Evolutionary conservation across 1,140 invertebrate species (phyloP).

Genomic region (Penaeus chinensis): DNA sequence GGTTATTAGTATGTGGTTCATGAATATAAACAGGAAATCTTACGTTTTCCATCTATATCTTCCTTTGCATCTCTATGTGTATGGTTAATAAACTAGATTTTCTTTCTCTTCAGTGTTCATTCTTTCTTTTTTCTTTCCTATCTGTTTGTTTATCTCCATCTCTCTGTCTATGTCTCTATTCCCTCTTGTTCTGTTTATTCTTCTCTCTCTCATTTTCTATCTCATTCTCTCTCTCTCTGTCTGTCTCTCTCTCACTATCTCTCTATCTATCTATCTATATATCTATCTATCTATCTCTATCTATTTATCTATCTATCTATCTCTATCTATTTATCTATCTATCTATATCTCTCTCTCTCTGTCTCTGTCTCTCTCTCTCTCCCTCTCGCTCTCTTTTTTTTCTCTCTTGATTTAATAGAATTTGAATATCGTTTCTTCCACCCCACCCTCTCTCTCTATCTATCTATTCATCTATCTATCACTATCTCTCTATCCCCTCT

Average conservation of each 20-base stretch:
- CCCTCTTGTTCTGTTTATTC: background rate
- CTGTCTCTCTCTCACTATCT: background rate
- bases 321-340: slow-evolving; percentile 1
- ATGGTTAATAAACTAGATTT: too few relatives aligned
- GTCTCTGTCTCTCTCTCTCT: slow-evolving; percentile 10
- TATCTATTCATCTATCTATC: background rate
- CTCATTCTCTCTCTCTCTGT: background rate
- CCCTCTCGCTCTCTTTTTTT: background rate
- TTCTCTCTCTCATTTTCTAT: background rate
- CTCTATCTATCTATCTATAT: background rate
- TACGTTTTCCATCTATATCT: too few relatives aligned
- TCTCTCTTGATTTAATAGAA: too few relatives aligned
- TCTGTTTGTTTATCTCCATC: background rate
- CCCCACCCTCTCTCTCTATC: background rate
- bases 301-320: background rate
- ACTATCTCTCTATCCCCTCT: background rate
- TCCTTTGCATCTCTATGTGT: too few relatives aligned
- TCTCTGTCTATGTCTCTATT: background rate
- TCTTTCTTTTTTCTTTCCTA: background rate
- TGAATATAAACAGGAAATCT: too few relatives aligned
- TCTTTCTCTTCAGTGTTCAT: too few relatives aligned
- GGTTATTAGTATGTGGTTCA: too few relatives aligned
- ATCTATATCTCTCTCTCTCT: slow-evolving; percentile 10
- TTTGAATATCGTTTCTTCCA: too few relatives aligned
- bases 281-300: background rate